Conservation (phyloP, 2,113 vertebrate species). For the Paracanthobrama guichenoti region DNA sequence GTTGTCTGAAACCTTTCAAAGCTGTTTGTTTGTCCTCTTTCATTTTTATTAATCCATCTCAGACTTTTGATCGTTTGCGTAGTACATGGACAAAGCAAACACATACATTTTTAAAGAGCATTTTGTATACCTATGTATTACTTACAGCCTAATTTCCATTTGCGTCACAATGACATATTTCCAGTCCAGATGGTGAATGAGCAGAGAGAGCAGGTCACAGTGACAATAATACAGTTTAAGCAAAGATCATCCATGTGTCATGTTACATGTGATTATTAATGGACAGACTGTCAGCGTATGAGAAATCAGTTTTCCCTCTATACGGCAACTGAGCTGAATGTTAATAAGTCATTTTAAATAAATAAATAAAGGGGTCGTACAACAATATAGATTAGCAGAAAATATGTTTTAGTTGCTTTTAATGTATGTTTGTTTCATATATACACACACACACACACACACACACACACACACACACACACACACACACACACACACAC, state of each 20-base stretch:
- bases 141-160: constrained; percentile 2
- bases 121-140: neutral
- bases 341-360: neutral
- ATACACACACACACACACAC: no score
- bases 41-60: neutral
- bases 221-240: neutral
- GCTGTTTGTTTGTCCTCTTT: neutral
- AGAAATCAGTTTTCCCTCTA: neutral
- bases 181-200: constrained; percentile 14
- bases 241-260: neutral
- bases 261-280: neutral
- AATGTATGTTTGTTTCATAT: neutral
- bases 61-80: neutral
- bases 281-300: neutral
- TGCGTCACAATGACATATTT: constrained; percentile 28
- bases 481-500: no score
- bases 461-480: no score
- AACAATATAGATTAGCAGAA: neutral
- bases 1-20: neutral
- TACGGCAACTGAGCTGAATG: neutral
- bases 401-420: neutral
- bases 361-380: neutral
- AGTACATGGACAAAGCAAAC: neutral
- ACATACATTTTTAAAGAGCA: neutral
- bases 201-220: neutral